A percentile compares a stretch with the other conserved stretches of the same genome.
These are phyloP conservation scores for Varroa destructor DNA, from an alignment of 1,140 invertebrate species.

Conservation along the genomic window DNA sequence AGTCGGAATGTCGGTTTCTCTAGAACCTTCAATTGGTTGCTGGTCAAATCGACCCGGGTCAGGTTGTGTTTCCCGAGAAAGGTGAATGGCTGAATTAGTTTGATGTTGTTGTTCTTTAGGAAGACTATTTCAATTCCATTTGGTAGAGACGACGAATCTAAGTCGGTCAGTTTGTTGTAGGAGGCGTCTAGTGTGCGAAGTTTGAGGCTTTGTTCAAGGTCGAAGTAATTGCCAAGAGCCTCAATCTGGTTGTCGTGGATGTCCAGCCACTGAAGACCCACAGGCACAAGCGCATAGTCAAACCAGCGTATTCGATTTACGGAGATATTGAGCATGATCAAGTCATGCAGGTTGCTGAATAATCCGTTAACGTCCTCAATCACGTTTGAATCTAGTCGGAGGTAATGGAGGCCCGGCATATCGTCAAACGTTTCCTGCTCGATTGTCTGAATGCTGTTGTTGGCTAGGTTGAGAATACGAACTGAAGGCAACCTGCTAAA, in stretches of 20 bases:
- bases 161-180: conserved; percentile 60
- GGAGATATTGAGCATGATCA: conserved; percentile 77
- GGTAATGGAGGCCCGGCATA: conserved; percentile 63
- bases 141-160: conserved; percentile 57
- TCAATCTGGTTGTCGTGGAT: conserved; percentile 71
- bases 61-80: conserved; percentile 68
- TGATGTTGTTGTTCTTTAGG: conserved; percentile 66
- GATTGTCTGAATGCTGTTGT: conserved; percentile 63
- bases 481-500: conserved; percentile 63
- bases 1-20: conserved; percentile 62
- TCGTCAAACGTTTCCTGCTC: conserved; percentile 67
- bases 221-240: conserved; percentile 69
- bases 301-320: conserved; percentile 78
- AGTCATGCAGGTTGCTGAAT: conserved; percentile 62
- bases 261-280: conserved; percentile 69
- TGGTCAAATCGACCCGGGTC: conserved; percentile 65
- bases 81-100: conserved; percentile 59
- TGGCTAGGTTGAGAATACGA: conserved; percentile 72
- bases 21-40: conserved; percentile 65
- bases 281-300: conserved; percentile 70
- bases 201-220: conserved; percentile 52
- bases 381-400: conserved; percentile 69
- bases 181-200: conserved; percentile 65
- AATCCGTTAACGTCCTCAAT: conserved; percentile 67
- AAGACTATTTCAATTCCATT: conserved; percentile 62